Evolutionary conservation across 35 echinoderm and acorn worm genomes (phyloP).

Genomic region (Patiria miniata): DNA sequence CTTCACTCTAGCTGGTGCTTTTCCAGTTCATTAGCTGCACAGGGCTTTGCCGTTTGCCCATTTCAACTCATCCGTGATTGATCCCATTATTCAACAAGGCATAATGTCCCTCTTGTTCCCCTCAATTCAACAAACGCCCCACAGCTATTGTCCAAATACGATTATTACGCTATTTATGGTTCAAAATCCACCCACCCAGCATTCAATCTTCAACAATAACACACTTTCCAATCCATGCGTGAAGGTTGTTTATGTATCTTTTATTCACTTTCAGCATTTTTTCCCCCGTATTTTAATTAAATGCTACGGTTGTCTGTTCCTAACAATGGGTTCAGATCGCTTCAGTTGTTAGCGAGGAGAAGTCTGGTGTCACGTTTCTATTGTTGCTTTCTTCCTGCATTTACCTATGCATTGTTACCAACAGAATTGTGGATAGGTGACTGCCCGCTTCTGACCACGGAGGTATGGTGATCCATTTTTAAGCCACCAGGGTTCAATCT

Average conservation of each 20-base stretch:
- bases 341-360: too few relatives aligned
- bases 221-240: not conserved
- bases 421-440: too few relatives aligned
- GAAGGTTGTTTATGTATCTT: not conserved
- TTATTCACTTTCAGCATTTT: too few relatives aligned
- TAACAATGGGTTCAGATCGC: too few relatives aligned
- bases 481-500: too few relatives aligned
- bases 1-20: not conserved
- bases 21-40: not conserved
- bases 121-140: not conserved
- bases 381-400: too few relatives aligned
- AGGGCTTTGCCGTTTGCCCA: not conserved
- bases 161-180: conserved; percentile 14
- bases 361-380: too few relatives aligned
- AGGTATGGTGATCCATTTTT: too few relatives aligned
- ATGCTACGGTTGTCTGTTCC: too few relatives aligned
- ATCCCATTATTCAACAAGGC: not conserved
- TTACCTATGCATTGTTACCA: too few relatives aligned
- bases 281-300: too few relatives aligned
- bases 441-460: too few relatives aligned
- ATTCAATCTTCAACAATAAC: not conserved
- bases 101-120: conserved; percentile 6
- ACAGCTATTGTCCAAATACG: not conserved
- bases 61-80: conserved; percentile 5
- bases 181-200: not conserved